These are phyloP conservation scores for Aotus griseimembra DNA, from an alignment of 2,797 vertebrate species.

Conservation along the genomic window DNA sequence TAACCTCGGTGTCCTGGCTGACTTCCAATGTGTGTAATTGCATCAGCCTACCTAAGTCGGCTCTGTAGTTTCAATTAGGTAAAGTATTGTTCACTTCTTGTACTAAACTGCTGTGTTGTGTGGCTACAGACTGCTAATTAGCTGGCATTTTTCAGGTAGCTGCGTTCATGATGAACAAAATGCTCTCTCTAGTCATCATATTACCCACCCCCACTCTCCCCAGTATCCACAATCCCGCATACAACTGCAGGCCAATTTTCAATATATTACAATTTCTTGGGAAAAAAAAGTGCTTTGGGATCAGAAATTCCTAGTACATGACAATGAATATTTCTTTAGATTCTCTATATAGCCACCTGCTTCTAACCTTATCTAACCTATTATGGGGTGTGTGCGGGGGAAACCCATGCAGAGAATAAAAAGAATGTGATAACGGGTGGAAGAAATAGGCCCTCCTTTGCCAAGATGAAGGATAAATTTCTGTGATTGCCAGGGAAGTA, in stretches of 20 bases:
- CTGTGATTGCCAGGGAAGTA: not conserved
- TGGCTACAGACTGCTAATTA: conserved; percentile 75
- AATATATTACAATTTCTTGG: not conserved
- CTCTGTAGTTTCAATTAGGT: conserved; percentile 77
- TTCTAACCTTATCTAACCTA: not conserved
- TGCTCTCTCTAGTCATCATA: not conserved
- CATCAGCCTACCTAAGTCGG: conserved; percentile 71
- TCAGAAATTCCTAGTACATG: conserved; percentile 22
- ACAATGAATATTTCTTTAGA: not conserved
- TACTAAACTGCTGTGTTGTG: conserved; percentile 72
- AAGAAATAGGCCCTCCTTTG: not conserved
- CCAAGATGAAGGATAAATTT: not conserved
- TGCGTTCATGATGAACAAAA: not conserved
- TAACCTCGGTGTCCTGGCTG: conserved; percentile 77
- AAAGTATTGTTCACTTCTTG: conserved; percentile 76
- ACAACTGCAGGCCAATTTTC: not conserved
- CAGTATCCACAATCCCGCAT: fast-evolving
- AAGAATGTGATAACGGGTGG: not conserved
- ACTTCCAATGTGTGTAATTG: conserved; percentile 75
- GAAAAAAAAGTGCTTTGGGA: not conserved
- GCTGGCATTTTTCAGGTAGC: conserved; percentile 64
- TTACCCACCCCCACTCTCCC: not conserved
- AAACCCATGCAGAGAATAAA: not conserved
- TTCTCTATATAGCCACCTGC: not conserved
- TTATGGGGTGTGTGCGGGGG: not conserved